A percentile compares a stretch with the other conserved stretches of the same genome.
Conservation (phyloP, 2,888 invertebrate species). For the Oithona nana region DNA sequence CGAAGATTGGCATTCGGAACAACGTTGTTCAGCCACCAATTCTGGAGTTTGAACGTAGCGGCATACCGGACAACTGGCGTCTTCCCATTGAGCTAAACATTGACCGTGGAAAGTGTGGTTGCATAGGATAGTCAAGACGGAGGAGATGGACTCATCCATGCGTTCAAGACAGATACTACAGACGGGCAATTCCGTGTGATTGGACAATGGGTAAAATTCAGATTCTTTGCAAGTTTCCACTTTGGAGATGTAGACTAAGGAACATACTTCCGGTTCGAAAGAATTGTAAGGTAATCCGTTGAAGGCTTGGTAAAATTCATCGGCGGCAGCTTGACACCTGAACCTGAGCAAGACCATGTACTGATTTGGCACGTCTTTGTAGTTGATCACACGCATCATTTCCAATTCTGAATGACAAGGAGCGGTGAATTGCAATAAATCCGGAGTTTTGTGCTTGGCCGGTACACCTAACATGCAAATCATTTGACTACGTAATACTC, state of each 20-base stretch:
- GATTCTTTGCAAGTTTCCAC: conserved; percentile 59
- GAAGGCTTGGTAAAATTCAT: conserved; percentile 76
- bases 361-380: conserved; percentile 66
- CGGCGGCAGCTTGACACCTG: conserved; percentile 44
- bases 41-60: conserved; percentile 71
- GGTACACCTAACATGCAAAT: conserved; percentile 15
- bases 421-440: conserved; percentile 61
- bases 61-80: conserved; percentile 86
- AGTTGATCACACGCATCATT: conserved; percentile 68
- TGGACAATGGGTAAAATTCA: conserved; percentile 38
- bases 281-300: conserved; percentile 85
- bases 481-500: neutral
- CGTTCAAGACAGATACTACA: conserved; percentile 87
- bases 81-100: conserved; percentile 89
- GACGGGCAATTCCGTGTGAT: conserved; percentile 68
- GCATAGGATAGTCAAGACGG: conserved; percentile 88
- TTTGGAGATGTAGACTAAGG: conserved; percentile 81
- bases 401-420: conserved; percentile 77
- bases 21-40: conserved; percentile 45
- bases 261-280: conserved; percentile 76
- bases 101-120: conserved; percentile 94
- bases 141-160: conserved; percentile 96
- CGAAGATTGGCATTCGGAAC: conserved; percentile 44
- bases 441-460: conserved; percentile 11
- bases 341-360: conserved; percentile 55